phyloP scores from a whole-genome alignment of 2,797 vertebrate species.

The Crypturellus tataupa region DNA sequence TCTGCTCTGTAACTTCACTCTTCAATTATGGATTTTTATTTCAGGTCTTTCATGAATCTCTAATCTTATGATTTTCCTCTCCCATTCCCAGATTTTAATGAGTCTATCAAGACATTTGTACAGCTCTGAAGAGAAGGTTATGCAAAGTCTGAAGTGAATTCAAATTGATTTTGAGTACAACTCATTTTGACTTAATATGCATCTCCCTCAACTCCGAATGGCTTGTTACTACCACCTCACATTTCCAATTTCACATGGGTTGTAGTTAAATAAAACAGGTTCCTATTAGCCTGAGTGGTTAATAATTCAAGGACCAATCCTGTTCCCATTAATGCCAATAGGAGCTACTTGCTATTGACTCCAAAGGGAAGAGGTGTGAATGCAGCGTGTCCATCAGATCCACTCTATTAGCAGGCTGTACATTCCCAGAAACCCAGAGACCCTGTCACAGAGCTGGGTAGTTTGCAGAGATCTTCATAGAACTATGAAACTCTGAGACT shows the following conservation, averaged over 20 bases:
- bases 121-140: slow-evolving; percentile 50
- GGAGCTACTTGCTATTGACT: background rate
- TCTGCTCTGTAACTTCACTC: background rate
- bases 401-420: rapidly evolving
- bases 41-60: background rate
- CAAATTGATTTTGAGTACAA: slow-evolving; percentile 40
- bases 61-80: slow-evolving; percentile 29
- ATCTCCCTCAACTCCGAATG: background rate
- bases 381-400: rapidly evolving
- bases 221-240: background rate
- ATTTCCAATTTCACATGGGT: background rate
- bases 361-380: background rate
- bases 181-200: slow-evolving; percentile 12
- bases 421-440: background rate
- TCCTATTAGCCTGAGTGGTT: background rate
- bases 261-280: background rate
- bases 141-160: slow-evolving; percentile 62
- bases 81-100: slow-evolving; percentile 51
- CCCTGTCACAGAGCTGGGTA: background rate
- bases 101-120: slow-evolving; percentile 49
- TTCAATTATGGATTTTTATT: slow-evolving; percentile 18
- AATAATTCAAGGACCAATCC: background rate
- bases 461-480: background rate
- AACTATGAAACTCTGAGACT: background rate
- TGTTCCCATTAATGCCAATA: background rate